Evolutionary conservation across 35 echinoderm and acorn worm species (phyloP).

Genomic region (Patiria miniata): DNA sequence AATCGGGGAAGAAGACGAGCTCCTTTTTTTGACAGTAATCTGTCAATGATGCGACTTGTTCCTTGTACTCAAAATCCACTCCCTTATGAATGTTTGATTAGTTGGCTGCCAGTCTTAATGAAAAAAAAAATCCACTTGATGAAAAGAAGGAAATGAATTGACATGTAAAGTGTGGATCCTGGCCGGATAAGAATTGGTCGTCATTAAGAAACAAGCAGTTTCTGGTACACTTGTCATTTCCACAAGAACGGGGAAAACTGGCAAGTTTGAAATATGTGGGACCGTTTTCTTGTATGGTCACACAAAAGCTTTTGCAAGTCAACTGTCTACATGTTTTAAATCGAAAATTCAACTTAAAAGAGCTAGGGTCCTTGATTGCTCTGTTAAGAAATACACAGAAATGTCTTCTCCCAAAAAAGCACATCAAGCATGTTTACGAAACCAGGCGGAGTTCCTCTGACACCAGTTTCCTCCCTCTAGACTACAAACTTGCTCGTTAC

Average conservation of each 20-base stretch:
- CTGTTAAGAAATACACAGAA: too few relatives aligned
- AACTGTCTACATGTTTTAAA: too few relatives aligned
- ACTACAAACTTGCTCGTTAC: too few relatives aligned
- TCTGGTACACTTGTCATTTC: neutral
- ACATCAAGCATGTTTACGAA: too few relatives aligned
- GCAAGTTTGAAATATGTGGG: neutral
- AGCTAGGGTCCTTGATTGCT: too few relatives aligned
- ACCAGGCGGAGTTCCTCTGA: too few relatives aligned
- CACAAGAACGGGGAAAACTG: neutral
- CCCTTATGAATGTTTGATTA: slow-evolving; percentile 8
- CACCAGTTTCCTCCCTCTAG: too few relatives aligned
- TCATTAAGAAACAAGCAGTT: neutral
- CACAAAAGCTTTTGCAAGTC: neutral
- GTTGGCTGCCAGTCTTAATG: neutral
- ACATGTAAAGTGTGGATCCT: neutral
- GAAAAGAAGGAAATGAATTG: neutral
- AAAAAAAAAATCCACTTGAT: neutral
- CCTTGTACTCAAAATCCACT: neutral
- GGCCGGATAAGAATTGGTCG: neutral
- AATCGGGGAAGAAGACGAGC: neutral
- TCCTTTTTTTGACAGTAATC: slow-evolving; percentile 12
- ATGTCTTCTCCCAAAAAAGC: too few relatives aligned
- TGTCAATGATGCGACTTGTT: neutral
- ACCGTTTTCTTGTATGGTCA: neutral
- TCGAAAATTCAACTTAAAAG: too few relatives aligned